Evolutionary conservation across 2,797 vertebrate species (phyloP).

Genomic region (Chelonia mydas): DNA sequence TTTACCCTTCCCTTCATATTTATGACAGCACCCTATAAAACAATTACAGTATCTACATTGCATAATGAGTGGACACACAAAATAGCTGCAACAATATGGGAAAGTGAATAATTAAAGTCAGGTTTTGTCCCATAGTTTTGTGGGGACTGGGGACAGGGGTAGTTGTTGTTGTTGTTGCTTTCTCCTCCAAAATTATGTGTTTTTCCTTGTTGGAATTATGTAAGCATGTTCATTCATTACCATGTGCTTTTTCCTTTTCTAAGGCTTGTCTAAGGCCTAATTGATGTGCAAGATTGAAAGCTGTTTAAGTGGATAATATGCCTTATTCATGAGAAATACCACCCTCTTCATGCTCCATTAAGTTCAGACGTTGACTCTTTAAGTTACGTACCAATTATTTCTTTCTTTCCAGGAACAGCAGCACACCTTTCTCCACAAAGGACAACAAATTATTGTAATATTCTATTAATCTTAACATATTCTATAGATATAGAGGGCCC

Average conservation of each 20-base stretch:
- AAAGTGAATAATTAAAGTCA: conserved; percentile 74
- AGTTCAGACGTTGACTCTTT: conserved; percentile 71
- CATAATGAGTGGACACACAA: conserved; percentile 41
- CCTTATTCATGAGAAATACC: conserved; percentile 71
- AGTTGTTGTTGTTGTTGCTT: conserved; percentile 23
- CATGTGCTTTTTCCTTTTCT: conserved; percentile 57
- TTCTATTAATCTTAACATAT: conserved; percentile 66
- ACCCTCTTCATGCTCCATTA: conserved; percentile 76
- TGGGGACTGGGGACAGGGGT: neutral
- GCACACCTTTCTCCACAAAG: conserved; percentile 54
- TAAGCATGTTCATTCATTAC: conserved; percentile 73
- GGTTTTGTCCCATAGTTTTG: conserved; percentile 52
- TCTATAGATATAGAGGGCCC: conserved; percentile 37
- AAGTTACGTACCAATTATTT: conserved; percentile 75
- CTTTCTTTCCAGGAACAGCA: conserved; percentile 72
- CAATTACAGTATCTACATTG: conserved; percentile 49
- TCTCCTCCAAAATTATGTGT: conserved; percentile 36
- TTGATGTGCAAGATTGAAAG: conserved; percentile 72
- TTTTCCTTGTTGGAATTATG: conserved; percentile 70
- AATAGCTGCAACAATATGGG: conserved; percentile 55
- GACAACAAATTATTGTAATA: conserved; percentile 68
- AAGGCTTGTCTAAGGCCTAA: conserved; percentile 64
- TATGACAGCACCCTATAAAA: conserved; percentile 5
- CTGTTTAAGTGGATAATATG: conserved; percentile 77
- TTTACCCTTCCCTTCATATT: too few species aligned